Base-by-base conservation (phyloP, 2,113 vertebrate genomes). In the Protomyctophum bolini region DNA sequence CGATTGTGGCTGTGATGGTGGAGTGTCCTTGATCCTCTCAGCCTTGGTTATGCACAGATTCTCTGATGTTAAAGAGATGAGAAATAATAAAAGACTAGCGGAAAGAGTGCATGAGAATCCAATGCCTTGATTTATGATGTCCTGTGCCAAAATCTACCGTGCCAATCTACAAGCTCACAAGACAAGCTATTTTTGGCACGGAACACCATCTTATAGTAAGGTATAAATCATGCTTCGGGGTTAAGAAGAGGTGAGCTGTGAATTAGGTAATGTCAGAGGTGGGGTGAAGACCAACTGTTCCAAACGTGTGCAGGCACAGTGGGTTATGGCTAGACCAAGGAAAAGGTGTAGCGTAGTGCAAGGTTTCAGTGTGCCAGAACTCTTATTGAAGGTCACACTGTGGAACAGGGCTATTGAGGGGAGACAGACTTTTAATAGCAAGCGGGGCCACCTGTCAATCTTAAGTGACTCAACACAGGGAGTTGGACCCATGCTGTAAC, bases 351-450 rank as follows among this genome's bases (percentile, higher is more conserved):
- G 4, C 9, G 6, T 57, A 73, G 76, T 83, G 81, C 84, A 60
- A 7, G 82, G 84, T 90, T 87, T 87, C 88, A 87, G 59, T 51
- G 3, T 60, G 66, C 33, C 48, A 9, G 29, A 78, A 63, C 69
- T 76, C 77, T 41, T 55, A 77, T 33, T 87, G 86, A 93, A 92
- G 91, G 91, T 92, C 90, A 91, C 85, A 87, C 72, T 85, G 75
- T 86, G 77, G 58, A 78, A 63, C 62, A 58, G 70, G 48, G 51
- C 68, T 73, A 69, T 85, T 86, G 80, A 88, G 85, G 75, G 80
- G 33, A 41, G 33, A 41, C 33, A 69, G 77, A 77, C 90, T 90
- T 92, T 89, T 90, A 91, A 92, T 91, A 93, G 90, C 79, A 55
- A 6, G 29, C 46, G 10, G 61, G 41, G 48, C 88, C 90, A 90